Conservation (phyloP, 2,888 invertebrate species). For the Ophion ellenae region DNA sequence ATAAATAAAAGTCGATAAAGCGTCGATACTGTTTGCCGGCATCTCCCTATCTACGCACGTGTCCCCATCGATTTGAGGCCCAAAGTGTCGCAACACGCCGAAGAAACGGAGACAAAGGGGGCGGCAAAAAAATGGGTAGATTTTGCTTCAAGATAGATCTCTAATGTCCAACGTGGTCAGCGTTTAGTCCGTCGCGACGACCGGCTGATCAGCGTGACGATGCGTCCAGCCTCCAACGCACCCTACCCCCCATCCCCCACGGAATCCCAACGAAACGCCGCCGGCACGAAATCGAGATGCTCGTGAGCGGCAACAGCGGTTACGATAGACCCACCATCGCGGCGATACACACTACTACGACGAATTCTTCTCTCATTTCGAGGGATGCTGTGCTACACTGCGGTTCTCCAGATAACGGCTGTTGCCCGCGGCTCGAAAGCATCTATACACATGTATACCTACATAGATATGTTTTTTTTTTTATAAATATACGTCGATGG, state of each 20-base stretch:
- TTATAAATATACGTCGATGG: not conserved
- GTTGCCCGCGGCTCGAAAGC: slow-evolving; percentile 74
- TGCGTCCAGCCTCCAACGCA: slow-evolving; percentile 21
- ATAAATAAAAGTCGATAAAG: too few species aligned
- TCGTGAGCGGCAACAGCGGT: slow-evolving; percentile 28
- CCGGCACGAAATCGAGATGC: slow-evolving; percentile 52
- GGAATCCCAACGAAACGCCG: slow-evolving; percentile 36
- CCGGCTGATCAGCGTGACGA: slow-evolving; percentile 59
- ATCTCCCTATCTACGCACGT: not conserved
- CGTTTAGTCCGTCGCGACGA: slow-evolving; percentile 50
- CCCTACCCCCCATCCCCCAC: slow-evolving; percentile 24
- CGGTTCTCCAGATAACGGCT: slow-evolving; percentile 77
- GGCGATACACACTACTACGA: slow-evolving; percentile 68
- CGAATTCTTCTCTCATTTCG: slow-evolving; percentile 73
- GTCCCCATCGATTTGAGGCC: slow-evolving; percentile 30
- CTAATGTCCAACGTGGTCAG: slow-evolving; percentile 65
- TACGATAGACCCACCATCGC: slow-evolving; percentile 43
- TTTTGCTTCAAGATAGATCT: slow-evolving; percentile 69
- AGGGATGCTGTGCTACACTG: slow-evolving; percentile 65
- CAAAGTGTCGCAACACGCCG: slow-evolving; percentile 41
- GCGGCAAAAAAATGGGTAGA: slow-evolving; percentile 53
- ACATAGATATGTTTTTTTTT: not conserved
- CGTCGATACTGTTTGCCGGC: too few species aligned
- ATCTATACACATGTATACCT: slow-evolving; percentile 59
- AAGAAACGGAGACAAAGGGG: slow-evolving; percentile 42